phyloP scores from a whole-genome alignment of 2,113 vertebrate species.

The Pampusana beccarii region DNA sequence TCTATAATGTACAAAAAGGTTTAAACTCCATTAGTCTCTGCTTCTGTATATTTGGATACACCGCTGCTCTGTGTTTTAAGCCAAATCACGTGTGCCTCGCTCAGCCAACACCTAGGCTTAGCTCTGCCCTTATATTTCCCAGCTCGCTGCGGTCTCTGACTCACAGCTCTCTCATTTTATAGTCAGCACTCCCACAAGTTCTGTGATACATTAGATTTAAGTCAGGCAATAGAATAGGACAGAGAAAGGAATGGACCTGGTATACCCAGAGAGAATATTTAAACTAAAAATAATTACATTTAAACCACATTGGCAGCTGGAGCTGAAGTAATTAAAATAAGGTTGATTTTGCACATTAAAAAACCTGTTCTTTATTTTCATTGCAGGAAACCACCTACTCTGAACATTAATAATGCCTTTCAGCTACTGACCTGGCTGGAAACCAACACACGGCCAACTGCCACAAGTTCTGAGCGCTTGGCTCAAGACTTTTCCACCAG shows the following conservation, averaged over 20 bases:
- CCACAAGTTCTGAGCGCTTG: neutral
- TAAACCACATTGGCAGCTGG: neutral
- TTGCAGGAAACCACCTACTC: neutral
- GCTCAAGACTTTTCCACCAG: neutral
- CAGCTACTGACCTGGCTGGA: neutral
- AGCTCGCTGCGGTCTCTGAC: neutral
- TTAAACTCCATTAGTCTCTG: neutral
- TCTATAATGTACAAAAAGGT: neutral
- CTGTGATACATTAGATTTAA: neutral
- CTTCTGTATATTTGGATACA: neutral
- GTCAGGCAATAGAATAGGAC: neutral
- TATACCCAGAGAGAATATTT: neutral
- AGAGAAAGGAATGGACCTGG: neutral
- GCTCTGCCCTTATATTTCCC: neutral
- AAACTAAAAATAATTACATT: slow-evolving; percentile 4
- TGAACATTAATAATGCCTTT: neutral
- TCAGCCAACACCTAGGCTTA: neutral
- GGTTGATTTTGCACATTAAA: slow-evolving; percentile 10
- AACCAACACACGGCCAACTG: neutral
- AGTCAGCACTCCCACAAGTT: neutral
- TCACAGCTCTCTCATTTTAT: neutral
- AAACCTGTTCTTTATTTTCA: neutral
- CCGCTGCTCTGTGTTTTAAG: neutral
- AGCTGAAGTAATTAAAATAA: slow-evolving; percentile 16
- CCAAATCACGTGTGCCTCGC: too few species aligned